Evolutionary conservation across 2,888 invertebrate species (phyloP), one percentile per base, ranked within the genome.

Genomic region (Ornithoptera priamus): DNA sequence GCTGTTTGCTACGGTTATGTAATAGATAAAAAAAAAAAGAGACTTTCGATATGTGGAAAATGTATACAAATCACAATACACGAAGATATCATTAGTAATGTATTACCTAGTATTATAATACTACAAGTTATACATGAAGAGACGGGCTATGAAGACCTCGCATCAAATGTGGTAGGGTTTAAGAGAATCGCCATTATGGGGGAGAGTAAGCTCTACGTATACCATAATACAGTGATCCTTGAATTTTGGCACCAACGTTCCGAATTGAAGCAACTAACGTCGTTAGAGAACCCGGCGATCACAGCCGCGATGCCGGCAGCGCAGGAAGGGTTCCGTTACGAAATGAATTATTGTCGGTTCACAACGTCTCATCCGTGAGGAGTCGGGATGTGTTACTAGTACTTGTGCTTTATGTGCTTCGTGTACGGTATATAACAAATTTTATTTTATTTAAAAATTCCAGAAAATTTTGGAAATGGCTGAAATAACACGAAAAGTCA

Each of bases 291-390:
- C 36, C 42, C 42, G 15, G 46, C 42, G 46, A n/a, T n/a, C 10
- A 63, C n/a, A 50, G 42, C 15, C 7, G 30, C 24, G 0, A 30
- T 17, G 46, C 46, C 20, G 10, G 18, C 18, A 50, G 10, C 39
- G 10, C 7, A 22, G 22, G 53, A 24, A 64, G 64, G 64, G 63
- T 39, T 69, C 22, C 20, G 64, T 71, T 71, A 15, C n/a, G 57
- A 67, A 73, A 75, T 72, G 67, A 72, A 71, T 87, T 90, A 90
- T 90, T 90, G 90, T 90, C 90, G 81, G 81, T 84, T 83, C 89
- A 90, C 89, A 86, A 89, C 84, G 84, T 85, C 80, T 82, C 81
- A 39, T 1, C 39, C 8, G 39, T 39, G 7, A 30, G 30, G 10
- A 39, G 39, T 39, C 39, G 10, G 39, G 39, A 10, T 30, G 30